Percentiles rank a stretch among this genome's conserved stretches.
These are phyloP conservation scores for Heliconius ethilla DNA, from an alignment of 2,888 invertebrate genomes.

Conservation along the genomic window DNA sequence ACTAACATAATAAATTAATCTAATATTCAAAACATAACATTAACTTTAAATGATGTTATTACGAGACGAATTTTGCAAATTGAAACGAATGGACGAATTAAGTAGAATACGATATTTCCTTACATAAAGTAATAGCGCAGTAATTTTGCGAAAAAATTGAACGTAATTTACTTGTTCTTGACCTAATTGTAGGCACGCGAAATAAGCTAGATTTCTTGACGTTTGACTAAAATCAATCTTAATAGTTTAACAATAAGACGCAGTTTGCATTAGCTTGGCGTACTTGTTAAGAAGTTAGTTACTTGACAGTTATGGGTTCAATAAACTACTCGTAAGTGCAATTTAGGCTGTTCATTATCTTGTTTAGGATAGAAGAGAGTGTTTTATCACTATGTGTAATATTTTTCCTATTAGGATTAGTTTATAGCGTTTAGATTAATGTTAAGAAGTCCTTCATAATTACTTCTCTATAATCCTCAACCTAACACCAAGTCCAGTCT, in stretches of 20 bases:
- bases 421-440: too few species aligned
- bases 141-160: conserved; percentile 57
- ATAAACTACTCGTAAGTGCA: background rate
- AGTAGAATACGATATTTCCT: conserved; percentile 42
- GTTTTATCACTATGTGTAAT: too few species aligned
- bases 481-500: too few species aligned
- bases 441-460: too few species aligned
- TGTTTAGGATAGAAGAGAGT: background rate
- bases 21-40: background rate
- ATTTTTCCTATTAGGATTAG: too few species aligned
- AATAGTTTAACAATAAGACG: background rate
- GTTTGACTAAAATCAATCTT: background rate
- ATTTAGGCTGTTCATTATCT: background rate
- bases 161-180: conserved; percentile 58
- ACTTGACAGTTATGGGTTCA: background rate
- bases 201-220: conserved; percentile 9
- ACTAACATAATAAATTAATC: background rate
- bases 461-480: too few species aligned
- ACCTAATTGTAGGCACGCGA: conserved; percentile 52
- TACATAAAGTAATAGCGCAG: conserved; percentile 51
- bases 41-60: background rate
- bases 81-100: conserved; percentile 36
- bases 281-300: background rate
- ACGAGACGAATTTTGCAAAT: conserved; percentile 28
- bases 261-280: conserved; percentile 1